These are phyloP conservation scores for Melieria omissa DNA, from an alignment of 2,888 invertebrate species.

Conservation along the genomic window DNA sequence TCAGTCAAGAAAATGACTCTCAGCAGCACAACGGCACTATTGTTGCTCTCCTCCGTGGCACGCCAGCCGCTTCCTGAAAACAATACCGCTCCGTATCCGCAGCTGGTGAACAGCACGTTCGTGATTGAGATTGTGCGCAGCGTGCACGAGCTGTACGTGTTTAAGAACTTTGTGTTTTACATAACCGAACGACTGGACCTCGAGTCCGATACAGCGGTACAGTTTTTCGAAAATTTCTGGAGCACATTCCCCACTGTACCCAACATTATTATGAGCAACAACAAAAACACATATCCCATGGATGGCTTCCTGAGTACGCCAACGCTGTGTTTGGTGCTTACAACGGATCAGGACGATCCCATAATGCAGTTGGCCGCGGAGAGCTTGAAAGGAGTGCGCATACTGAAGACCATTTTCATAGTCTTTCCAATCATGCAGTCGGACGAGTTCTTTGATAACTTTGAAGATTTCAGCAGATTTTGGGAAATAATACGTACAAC, in stretches of 20 bases:
- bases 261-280: constrained; percentile 42
- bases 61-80: not conserved
- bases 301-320: constrained; percentile 51
- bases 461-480: constrained; percentile 38
- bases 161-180: constrained; percentile 56
- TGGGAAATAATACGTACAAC: constrained; percentile 36
- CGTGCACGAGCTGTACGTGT: constrained; percentile 47
- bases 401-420: constrained; percentile 55
- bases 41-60: constrained; percentile 23
- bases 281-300: constrained; percentile 40
- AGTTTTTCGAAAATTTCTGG: constrained; percentile 51
- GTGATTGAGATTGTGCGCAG: constrained; percentile 47
- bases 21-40: constrained; percentile 32
- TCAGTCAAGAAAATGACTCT: constrained; percentile 32
- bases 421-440: constrained; percentile 47
- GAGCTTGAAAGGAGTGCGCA: constrained; percentile 47
- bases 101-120: constrained; percentile 45
- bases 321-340: constrained; percentile 51
- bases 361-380: constrained; percentile 55
- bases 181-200: constrained; percentile 52
- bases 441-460: constrained; percentile 33
- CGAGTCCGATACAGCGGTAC: constrained; percentile 30
- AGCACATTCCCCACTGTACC: constrained; percentile 49
- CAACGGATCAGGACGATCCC: constrained; percentile 51
- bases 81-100: constrained; percentile 9